Evolutionary conservation across 2,113 vertebrate genomes (phyloP), one percentile per base, ranked within the genome.

Genomic region (Empidonax traillii): DNA sequence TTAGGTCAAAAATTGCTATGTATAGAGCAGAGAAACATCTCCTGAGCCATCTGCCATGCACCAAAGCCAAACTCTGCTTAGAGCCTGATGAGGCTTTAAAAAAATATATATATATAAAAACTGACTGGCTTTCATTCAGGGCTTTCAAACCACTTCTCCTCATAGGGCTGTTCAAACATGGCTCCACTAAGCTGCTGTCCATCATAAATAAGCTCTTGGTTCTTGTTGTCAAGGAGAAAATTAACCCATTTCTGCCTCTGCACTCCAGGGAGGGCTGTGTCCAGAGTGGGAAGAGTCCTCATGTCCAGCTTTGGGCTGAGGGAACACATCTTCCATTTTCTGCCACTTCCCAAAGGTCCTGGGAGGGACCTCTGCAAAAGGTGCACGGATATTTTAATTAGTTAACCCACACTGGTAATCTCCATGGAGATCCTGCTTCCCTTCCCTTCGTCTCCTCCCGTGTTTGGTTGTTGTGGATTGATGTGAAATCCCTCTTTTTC

Each of bases 31-130:
- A 87, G 80, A 37, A 93, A 58, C 92, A 71, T 86, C 94, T 93
- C 89, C 85, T 71, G 79, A 92, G 28, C 94, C 91, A 92, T 95
- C 95, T 97, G 96, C 95, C 91, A 11, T 46, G 90, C 72, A 88
- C 88, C 83, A 74, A 80, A 90, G 88, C 90, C 96, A 96, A 93
- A 84, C 86, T 86, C 86, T 2, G 56, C 95, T 95, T 86, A 89
- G 23, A 90, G 72, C 68, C 61, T 90, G 80, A 78, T 39, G 67
- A 89, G 63, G 89, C 72, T 94, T 95, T 86, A 59, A 49, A 87
- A 87, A 87, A 59, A 49, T n/a, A 87, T 85, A 87, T 61, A 49
- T 5, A 14, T 12, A 27, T n/a, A 20, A 46, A 72, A 30, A 55
- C 51, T 22, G 72, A 69, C 83, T 94, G 92, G 93, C 89, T 93